A percentile compares a stretch with the other conserved stretches of the same genome.
Conservation (phyloP, 2,888 invertebrate species). For the Megaustenia siamemsis region DNA sequence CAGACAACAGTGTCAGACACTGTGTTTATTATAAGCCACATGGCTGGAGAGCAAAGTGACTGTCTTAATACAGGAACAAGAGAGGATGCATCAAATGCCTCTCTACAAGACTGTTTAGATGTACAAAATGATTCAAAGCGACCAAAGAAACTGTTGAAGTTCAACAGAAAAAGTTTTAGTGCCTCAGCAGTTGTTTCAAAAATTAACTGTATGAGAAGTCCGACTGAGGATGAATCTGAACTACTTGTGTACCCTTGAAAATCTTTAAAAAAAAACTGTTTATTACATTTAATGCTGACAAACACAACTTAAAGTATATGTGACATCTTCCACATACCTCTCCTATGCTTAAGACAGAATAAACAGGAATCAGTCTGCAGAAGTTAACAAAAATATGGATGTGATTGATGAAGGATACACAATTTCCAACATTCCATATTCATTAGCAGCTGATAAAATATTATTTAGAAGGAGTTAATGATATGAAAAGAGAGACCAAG, state of each 20-base stretch:
- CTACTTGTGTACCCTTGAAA: constrained; percentile 42
- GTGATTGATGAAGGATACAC: no score
- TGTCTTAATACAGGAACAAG: not conserved
- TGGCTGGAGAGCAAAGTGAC: constrained; percentile 27
- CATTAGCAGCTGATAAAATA: no score
- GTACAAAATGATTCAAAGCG: not conserved
- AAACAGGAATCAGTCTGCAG: no score
- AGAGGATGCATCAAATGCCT: not conserved
- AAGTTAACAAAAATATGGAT: no score
- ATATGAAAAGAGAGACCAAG: no score
- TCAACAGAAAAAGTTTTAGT: not conserved
- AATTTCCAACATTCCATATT: no score
- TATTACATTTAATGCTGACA: no score
- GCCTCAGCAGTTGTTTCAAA: constrained; percentile 30
- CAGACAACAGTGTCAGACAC: constrained; percentile 52
- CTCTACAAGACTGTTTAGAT: not conserved
- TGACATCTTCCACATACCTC: no score
- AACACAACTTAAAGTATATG: no score
- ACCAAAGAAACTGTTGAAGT: constrained; percentile 6
- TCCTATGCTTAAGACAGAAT: no score
- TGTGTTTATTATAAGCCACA: constrained; percentile 51
- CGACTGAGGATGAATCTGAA: constrained; percentile 31
- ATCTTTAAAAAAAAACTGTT: no score
- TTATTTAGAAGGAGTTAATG: no score
- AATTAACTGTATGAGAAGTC: constrained; percentile 12